Evolutionary conservation across 2,888 invertebrate genomes (phyloP).

Genomic region (Metallyticus violacea): DNA sequence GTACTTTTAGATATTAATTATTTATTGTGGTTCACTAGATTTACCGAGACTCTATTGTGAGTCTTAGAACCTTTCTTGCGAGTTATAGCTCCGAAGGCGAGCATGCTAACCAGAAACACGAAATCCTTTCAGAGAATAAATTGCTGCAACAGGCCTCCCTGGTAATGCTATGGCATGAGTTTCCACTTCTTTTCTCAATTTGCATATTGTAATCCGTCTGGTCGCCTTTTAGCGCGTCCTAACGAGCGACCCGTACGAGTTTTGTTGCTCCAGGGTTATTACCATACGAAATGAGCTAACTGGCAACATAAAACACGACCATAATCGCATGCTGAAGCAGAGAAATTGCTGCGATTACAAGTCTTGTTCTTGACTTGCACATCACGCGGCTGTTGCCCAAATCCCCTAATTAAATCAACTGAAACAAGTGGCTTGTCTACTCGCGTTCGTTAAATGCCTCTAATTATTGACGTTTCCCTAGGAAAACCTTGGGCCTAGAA

Average conservation of each 20-base stretch:
- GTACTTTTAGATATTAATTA: too few species aligned
- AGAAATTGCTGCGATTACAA: background rate
- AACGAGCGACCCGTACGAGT: background rate
- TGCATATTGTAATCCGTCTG: background rate
- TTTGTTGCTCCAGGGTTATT: background rate
- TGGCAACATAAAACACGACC: background rate
- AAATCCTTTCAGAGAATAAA: too few species aligned
- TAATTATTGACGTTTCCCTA: too few species aligned
- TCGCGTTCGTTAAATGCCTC: too few species aligned
- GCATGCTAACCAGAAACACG: too few species aligned
- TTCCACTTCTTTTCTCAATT: background rate
- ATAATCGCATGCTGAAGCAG: background rate
- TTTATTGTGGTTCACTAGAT: too few species aligned
- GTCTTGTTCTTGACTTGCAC: background rate
- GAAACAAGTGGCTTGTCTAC: too few species aligned
- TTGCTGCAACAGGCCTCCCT: background rate
- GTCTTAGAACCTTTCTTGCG: too few species aligned
- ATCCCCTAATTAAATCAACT: background rate
- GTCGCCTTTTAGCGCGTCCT: background rate
- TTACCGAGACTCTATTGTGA: too few species aligned
- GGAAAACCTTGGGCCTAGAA: too few species aligned
- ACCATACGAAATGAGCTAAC: background rate
- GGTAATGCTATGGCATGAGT: too few species aligned
- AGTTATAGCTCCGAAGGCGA: too few species aligned
- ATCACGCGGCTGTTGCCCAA: background rate